Percentiles rank a stretch among this genome's conserved stretches.
phyloP scores from a whole-genome alignment of 1,140 invertebrate species.

The Drosophila santomea region DNA sequence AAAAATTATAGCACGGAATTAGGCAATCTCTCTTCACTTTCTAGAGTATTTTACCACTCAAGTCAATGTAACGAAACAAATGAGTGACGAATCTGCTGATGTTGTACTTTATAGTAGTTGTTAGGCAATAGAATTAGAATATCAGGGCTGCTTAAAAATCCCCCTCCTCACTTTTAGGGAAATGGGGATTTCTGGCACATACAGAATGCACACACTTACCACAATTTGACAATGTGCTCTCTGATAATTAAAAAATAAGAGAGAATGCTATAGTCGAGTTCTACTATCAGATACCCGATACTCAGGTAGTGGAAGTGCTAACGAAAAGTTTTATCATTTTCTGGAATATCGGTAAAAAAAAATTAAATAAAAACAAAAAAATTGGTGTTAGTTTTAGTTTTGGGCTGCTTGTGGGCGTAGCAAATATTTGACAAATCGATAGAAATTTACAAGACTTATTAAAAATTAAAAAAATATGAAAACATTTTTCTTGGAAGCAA shows the following conservation, averaged over 20 bases:
- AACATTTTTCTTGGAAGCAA: too few relatives aligned
- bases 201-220: constrained; percentile 41
- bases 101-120: constrained; percentile 1
- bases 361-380: too few relatives aligned
- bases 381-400: too few relatives aligned
- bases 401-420: too few relatives aligned
- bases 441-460: too few relatives aligned
- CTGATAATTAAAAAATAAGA: constrained; percentile 14
- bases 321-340: too few relatives aligned
- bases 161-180: constrained; percentile 1
- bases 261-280: neutral
- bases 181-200: neutral
- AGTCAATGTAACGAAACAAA: too few relatives aligned
- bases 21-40: neutral
- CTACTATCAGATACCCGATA: constrained; percentile 13
- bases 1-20: too few relatives aligned
- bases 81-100: constrained; percentile 58
- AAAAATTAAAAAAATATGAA: too few relatives aligned
- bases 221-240: constrained; percentile 48
- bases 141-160: constrained; percentile 34
- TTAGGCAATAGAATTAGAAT: constrained; percentile 13
- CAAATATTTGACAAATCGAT: too few relatives aligned
- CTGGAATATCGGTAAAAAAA: too few relatives aligned
- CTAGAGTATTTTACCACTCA: constrained; percentile 3
- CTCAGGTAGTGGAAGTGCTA: too few relatives aligned